Evolutionary conservation across 2,888 invertebrate genomes (phyloP).

Genomic region (Pseudanteris insignis): DNA sequence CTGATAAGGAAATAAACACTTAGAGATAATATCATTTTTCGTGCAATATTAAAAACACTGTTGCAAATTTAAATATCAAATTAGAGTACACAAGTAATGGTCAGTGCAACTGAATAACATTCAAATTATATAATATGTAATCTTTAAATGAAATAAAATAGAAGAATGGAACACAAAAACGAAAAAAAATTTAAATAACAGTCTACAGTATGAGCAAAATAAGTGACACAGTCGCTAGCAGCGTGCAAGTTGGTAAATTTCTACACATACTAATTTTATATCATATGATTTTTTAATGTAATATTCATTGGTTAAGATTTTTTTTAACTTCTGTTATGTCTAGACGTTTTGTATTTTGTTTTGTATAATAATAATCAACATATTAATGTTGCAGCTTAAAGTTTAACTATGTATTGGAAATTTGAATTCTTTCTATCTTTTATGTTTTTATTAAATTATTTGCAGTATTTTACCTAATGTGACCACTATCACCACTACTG

Average conservation of each 20-base stretch:
- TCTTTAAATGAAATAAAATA: too few species aligned
- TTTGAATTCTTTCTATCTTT: not conserved
- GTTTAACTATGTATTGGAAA: not conserved
- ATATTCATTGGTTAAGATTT: too few species aligned
- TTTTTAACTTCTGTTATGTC: constrained; percentile 6
- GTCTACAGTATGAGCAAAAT: constrained; percentile 10
- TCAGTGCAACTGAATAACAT: too few species aligned
- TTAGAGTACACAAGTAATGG: too few species aligned
- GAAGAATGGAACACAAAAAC: constrained; percentile 9
- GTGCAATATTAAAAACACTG: too few species aligned
- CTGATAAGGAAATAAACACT: too few species aligned
- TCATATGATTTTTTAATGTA: too few species aligned
- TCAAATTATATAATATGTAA: too few species aligned
- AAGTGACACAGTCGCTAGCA: constrained; percentile 23
- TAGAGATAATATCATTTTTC: too few species aligned
- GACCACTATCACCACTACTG: constrained; percentile 83
- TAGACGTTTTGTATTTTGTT: constrained; percentile 10
- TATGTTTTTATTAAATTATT: too few species aligned
- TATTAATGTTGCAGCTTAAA: constrained; percentile 28
- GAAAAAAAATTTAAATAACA: constrained; percentile 8
- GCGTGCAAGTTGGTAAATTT: constrained; percentile 28
- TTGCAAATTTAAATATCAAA: too few species aligned
- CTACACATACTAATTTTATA: too few species aligned
- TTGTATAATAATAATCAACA: not conserved
- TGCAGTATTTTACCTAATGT: constrained; percentile 79